Evolutionary conservation across 2,888 invertebrate species (phyloP).

Genomic region (Glaucopsyche alexis): DNA sequence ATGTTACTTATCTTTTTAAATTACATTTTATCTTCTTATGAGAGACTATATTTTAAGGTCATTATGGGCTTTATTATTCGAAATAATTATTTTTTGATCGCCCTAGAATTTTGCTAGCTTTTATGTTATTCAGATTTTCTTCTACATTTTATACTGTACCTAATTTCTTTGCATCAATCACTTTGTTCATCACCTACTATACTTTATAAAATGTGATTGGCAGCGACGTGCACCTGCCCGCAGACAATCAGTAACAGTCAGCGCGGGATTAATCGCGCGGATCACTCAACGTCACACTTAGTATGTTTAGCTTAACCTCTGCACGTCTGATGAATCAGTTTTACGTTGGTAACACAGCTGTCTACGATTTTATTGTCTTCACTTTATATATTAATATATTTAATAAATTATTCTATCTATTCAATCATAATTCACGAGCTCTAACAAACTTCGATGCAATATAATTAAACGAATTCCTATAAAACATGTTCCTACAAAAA

Average conservation of each 20-base stretch:
- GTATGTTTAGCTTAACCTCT: constrained; percentile 24
- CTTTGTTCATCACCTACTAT: background rate
- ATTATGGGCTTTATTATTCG: background rate
- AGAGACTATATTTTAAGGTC: background rate
- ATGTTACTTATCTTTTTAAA: background rate
- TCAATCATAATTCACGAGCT: too few relatives aligned
- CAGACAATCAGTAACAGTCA: constrained; percentile 21
- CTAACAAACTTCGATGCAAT: too few relatives aligned
- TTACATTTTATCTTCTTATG: background rate
- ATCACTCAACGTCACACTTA: constrained; percentile 23
- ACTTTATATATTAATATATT: background rate
- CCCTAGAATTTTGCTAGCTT: background rate
- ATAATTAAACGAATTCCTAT: too few relatives aligned
- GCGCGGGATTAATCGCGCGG: background rate
- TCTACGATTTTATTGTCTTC: background rate
- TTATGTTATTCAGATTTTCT: background rate
- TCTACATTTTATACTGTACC: background rate
- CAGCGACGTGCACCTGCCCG: constrained; percentile 22
- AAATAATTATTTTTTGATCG: background rate
- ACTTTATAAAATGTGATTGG: constrained; percentile 9
- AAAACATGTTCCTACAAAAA: too few relatives aligned
- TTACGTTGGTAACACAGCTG: background rate
- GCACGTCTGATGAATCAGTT: background rate
- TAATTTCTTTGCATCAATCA: background rate
- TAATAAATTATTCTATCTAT: too few relatives aligned